phyloP scores from a whole-genome alignment of 2,888 invertebrate genomes.

The Drosophila algonquin region DNA sequence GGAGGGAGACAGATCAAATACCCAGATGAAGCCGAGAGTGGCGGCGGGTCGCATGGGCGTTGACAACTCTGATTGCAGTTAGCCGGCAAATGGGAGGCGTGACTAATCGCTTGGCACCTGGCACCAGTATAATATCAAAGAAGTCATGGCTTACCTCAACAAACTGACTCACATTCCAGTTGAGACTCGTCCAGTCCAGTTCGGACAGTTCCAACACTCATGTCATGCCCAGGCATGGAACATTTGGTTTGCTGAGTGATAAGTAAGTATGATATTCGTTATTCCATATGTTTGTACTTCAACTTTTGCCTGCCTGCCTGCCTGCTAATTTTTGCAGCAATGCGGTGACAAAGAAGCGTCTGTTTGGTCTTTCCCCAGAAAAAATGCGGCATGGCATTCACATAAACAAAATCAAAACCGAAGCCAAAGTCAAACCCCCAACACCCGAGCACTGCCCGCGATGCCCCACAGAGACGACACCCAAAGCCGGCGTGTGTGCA shows the following conservation, averaged over 20 bases:
- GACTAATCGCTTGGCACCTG: constrained; percentile 58
- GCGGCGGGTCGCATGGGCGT: constrained; percentile 58
- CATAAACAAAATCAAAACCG: constrained; percentile 30
- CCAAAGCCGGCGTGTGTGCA: constrained; percentile 13
- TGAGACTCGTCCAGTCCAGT: constrained; percentile 6
- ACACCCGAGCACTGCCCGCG: no score
- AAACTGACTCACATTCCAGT: constrained; percentile 53
- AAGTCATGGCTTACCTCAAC: constrained; percentile 34
- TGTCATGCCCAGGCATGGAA: no score
- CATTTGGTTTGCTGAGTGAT: constrained; percentile 13
- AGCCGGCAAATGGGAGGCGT: constrained; percentile 42
- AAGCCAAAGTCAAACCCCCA: constrained; percentile 7
- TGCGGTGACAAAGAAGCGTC: constrained; percentile 45
- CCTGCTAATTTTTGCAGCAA: constrained; percentile 46
- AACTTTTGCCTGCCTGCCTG: no score
- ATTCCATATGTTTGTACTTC: constrained; percentile 1
- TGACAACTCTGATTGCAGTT: constrained; percentile 13
- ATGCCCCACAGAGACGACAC: background rate
- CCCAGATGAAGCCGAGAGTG: constrained; percentile 20
- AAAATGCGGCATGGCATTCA: constrained; percentile 45
- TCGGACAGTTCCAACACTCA: background rate
- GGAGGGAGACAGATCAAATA: background rate
- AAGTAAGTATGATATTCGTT: constrained; percentile 36
- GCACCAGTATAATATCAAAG: constrained; percentile 28
- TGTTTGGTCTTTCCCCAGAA: constrained; percentile 48